Evolutionary conservation across 2,797 vertebrate species (phyloP), one percentile per base, ranked within the genome.

Genomic region (Macropus fuliginosus): DNA sequence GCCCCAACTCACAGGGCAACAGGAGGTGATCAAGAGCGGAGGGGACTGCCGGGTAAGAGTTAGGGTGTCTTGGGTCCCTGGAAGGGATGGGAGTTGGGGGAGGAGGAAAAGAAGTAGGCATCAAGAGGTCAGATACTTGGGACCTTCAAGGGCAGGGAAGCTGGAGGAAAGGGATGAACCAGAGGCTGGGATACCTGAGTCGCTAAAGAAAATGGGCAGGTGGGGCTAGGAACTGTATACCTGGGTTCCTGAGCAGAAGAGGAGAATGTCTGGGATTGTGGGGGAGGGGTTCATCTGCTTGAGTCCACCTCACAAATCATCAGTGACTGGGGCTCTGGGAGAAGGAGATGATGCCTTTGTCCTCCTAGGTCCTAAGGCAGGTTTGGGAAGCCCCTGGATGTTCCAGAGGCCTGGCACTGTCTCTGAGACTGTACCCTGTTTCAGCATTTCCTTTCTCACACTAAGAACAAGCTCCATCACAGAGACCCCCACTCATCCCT

Each of bases 21-120:
- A 87, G 97, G 96, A 98, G 96, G 97, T 97, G 97, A 95, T 95
- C 93, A 96, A 97, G 97, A 96, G 95, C 96, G 97, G 97, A 98
- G 93, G 93, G 95, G 57, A 96, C 96, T 95, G 34, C 40, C 95
- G 95, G 98, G 98, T 98, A 95, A 98, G 98, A 97, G 95, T 93
- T 91, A 94, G 94, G 59, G 62, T 89, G 94, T 50, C 95, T 95
- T 95, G 92, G 94, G 81, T 91, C 89, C 91, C 81, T 46, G 34
- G 0, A 0, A 87, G 92, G 93, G 55, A 54, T 24, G 54, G 9
- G 9, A 90, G 93, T 54, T 92, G 8, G 87, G 3, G 40, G 93
- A 55, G 54, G 81, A 94, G 92, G 95, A 94, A 95, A 46, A 55
- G 28, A 94, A 66, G 40, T 91, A 91, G 55, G 89, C 91, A 31